Evolutionary conservation across 2,797 vertebrate species (phyloP).

Genomic region (Gymnothorax reevesii): DNA sequence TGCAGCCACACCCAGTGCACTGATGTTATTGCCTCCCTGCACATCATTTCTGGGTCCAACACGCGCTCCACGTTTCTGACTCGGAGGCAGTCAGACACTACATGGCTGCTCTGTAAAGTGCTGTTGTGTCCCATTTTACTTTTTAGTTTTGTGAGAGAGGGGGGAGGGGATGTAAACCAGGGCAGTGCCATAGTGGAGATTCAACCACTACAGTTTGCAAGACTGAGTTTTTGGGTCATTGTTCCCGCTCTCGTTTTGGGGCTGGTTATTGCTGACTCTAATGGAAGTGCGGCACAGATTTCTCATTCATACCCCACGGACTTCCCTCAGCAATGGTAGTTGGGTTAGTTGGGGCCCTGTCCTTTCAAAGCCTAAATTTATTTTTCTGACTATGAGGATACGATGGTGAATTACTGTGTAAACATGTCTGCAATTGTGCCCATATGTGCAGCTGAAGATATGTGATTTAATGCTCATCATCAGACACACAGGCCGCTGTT

Average conservation of each 20-base stretch:
- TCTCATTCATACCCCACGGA: neutral
- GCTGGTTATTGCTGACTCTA: neutral
- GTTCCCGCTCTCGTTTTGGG: neutral
- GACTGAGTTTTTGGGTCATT: neutral
- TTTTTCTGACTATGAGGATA: neutral
- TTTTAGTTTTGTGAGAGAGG: neutral
- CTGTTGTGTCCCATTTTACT: neutral
- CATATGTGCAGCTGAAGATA: conserved; percentile 14
- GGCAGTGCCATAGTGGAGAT: neutral
- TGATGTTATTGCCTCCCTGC: neutral
- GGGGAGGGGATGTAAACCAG: neutral
- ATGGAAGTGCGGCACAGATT: neutral
- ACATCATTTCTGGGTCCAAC: neutral
- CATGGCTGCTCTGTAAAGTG: neutral
- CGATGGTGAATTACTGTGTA: conserved; percentile 1
- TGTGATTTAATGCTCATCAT: neutral
- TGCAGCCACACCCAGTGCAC: neutral
- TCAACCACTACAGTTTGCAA: neutral
- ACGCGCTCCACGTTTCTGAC: neutral
- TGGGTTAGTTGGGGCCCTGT: neutral
- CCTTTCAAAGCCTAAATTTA: neutral
- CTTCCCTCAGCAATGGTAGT: neutral
- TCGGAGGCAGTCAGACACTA: neutral
- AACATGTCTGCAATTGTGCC: neutral
- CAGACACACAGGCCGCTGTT: neutral